Base-by-base conservation (phyloP, 1,140 invertebrate genomes). In the Drosophila albomicans region DNA sequence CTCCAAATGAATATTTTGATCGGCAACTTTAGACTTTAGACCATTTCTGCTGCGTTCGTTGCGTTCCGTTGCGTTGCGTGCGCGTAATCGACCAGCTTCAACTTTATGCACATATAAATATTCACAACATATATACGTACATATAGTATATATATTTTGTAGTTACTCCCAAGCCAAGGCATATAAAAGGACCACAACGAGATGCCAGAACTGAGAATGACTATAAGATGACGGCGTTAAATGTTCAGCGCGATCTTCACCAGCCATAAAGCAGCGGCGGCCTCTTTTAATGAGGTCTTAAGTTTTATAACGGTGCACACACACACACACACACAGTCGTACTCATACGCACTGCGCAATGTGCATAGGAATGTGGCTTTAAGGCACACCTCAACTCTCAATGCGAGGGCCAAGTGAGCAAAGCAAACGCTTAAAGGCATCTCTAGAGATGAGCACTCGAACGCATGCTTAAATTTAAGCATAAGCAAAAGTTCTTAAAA, bases 241-340 rank as follows among this genome's bases (percentile, higher is more conserved):
- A 84, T 84, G 80, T 48, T 61, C 85, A 84, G 74, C 73, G 79
- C 79, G 79, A 68, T 76, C 79, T 82, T 52, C 49, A 59, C 62
- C 77, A 71, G 80, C 85, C 82, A 87, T 87, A 88, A 87, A 87
- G 79, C 77, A 80, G 61, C 15, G 81, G 75, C 82, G 82, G 82
- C 76, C 68, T 88, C 82, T 88, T 86, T 87, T 88, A 88, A 88
- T 87, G 85, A 88, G 84, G 80, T 87, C 84, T 88, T 84, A 78
- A 88, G 77, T 87, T 86, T 87, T 88, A 88, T 87, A 86, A 86
- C 82, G 82, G 82, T 74, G 25, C 30, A 57, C 25, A 38, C 45
- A 69, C 54, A n/a, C n/a, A 65, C 20, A 32, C 41, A 56, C 4
- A 32, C 35, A 69, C 51, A 41, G 5, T 1, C 49, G 10, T n/a